Base-by-base conservation (phyloP, 1,140 invertebrate genomes). In the Pseudomyrmex gracilis region DNA sequence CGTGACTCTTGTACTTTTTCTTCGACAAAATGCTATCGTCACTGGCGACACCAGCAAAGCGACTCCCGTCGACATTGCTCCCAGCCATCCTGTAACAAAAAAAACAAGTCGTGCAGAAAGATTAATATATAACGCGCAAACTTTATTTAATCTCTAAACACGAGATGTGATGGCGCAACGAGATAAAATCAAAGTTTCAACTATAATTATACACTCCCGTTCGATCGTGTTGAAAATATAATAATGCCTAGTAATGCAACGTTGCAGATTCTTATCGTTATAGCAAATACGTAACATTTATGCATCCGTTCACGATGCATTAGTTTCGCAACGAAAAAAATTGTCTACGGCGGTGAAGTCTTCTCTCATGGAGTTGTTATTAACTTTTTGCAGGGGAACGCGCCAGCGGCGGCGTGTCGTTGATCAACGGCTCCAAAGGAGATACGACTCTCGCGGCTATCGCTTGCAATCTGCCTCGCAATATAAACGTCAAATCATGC, bases 1-100 rank as follows among this genome's bases (percentile, higher is more conserved):
- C 2, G 97, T 97, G n/a, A 98, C 96, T 74, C 98, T 95, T 0
- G 97, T 98, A 34, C 97, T 98, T 94, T 98, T 98, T 88, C 97
- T 95, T 84, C 97, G 95, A 92, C 98, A 98, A 88, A 98, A 96
- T 8, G 97, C 97, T 77, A 98, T 97, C 12, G 97, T 97, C 60
- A 98, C 95, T 0, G 98, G 98, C 0, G 97, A 98, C 68, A 98
- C 94, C 15, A 98, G 95, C 1, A 98, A 94, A 0, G 97, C 96
- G 7, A 98, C 96, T 49, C 97, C 97, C 12, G 97, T 96, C n/a
- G 97, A 98, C 88, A 98, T 94, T 17, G 97, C 97, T 57, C 97
- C 97, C 24, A 98, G 94, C 95, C 97, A 97, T 92, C 97, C 98
- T 98, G 95, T 24, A 96, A 96, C 88, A 61, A 86, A 43, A 61